Conservation (phyloP, 2,888 invertebrate species). For the Caenorhabditis wallacei region DNA sequence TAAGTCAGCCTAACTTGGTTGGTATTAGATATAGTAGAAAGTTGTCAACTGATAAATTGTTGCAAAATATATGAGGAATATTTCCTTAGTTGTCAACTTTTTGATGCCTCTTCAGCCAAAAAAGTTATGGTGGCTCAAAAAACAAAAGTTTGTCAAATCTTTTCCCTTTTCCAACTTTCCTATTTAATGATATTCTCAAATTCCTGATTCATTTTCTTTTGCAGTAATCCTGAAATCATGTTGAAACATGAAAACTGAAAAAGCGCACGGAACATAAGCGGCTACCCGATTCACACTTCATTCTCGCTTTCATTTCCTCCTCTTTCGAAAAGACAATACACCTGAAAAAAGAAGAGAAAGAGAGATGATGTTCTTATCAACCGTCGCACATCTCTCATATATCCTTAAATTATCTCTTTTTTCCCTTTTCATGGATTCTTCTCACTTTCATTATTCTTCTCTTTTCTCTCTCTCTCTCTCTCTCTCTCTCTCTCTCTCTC, state of each 20-base stretch:
- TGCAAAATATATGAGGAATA: no score
- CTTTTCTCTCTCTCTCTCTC: neutral
- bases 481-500: no score
- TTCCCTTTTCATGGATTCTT: constrained; percentile 41
- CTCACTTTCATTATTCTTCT: constrained; percentile 37
- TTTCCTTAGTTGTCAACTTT: no score
- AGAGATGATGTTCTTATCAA: constrained; percentile 40
- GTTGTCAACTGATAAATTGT: no score
- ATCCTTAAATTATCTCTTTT: constrained; percentile 45
- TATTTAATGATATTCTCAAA: no score
- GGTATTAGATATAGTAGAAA: no score
- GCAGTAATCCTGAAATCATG: constrained; percentile 2
- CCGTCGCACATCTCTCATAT: constrained; percentile 38
- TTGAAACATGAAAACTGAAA: constrained; percentile 35
- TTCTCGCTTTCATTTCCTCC: constrained; percentile 46
- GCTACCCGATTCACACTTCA: constrained; percentile 10
- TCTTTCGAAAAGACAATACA: constrained; percentile 3
- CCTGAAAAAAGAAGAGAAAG: neutral
- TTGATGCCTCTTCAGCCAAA: no score
- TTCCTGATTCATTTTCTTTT: neutral
- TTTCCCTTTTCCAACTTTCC: no score
- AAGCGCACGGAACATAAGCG: constrained; percentile 30
- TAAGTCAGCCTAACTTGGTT: no score
- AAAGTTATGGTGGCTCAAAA: no score
- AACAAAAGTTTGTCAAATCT: no score